These are phyloP conservation scores for Dynastes maya DNA, from an alignment of 2,888 invertebrate species.

Conservation along the genomic window DNA sequence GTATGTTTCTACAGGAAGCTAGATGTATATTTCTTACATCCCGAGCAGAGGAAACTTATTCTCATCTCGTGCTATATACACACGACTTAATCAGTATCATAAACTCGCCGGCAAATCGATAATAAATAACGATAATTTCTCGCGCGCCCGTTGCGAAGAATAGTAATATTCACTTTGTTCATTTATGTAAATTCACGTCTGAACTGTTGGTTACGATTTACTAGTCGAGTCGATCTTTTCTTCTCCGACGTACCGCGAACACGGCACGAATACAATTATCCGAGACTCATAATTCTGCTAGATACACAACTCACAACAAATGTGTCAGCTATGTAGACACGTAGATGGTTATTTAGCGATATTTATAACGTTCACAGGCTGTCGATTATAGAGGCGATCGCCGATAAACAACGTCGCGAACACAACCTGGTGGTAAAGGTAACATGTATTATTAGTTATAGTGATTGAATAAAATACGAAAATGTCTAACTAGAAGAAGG, in stretches of 20 bases:
- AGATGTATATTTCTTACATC: not conserved
- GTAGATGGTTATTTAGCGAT: constrained; percentile 36
- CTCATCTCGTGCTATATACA: constrained; percentile 17
- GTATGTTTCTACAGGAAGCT: constrained; percentile 17
- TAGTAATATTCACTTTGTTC: constrained; percentile 47
- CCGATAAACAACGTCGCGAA: constrained; percentile 20
- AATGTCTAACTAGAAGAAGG: not conserved
- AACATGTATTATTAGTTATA: not conserved
- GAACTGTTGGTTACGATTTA: constrained; percentile 21
- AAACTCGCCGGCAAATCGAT: constrained; percentile 34
- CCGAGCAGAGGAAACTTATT: constrained; percentile 5
- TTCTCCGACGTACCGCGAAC: not conserved
- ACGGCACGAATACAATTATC: constrained; percentile 45
- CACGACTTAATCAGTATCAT: constrained; percentile 34
- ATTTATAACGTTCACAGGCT: constrained; percentile 37
- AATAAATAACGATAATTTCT: constrained; percentile 38
- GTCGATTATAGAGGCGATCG: constrained; percentile 11
- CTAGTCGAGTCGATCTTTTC: constrained; percentile 20
- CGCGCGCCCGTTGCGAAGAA: constrained; percentile 30
- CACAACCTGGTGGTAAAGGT: constrained; percentile 4
- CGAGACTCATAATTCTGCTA: constrained; percentile 34
- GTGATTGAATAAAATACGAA: constrained; percentile 1
- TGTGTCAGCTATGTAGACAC: constrained; percentile 42
- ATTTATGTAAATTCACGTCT: constrained; percentile 38
- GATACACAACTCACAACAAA: constrained; percentile 46